Evolutionary conservation across 2,113 vertebrate genomes (phyloP).

Genomic region (Numenius arquata): DNA sequence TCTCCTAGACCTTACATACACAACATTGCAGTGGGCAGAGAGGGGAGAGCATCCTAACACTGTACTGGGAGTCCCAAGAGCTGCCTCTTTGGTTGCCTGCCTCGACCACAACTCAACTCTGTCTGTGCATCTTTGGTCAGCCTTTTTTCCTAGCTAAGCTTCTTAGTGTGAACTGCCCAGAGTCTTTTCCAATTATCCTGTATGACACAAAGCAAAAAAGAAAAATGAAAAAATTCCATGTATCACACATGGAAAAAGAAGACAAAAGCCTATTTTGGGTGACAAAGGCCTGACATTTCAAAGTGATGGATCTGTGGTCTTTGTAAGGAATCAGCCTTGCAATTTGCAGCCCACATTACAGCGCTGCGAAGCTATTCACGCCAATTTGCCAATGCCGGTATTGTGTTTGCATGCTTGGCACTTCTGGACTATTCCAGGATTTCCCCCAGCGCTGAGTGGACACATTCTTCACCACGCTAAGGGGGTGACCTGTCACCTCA

Average conservation of each 20-base stretch:
- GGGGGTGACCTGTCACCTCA: background rate
- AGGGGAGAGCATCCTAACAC: background rate
- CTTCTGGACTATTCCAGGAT: conserved; percentile 38
- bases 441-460: background rate
- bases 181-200: background rate
- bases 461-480: conserved; percentile 12
- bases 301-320: conserved; percentile 45
- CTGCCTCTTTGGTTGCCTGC: background rate
- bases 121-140: background rate
- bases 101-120: background rate
- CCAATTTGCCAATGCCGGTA: background rate
- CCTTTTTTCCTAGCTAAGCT: background rate
- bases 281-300: conserved; percentile 43
- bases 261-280: conserved; percentile 43
- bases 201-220: background rate
- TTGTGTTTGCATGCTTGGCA: conserved; percentile 26
- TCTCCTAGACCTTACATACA: background rate
- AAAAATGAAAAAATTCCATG: background rate
- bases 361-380: background rate
- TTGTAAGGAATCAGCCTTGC: conserved; percentile 3
- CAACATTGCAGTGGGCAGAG: background rate
- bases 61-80: background rate
- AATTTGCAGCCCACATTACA: conserved; percentile 48
- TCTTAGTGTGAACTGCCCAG: background rate
- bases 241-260: background rate